Base-by-base conservation (phyloP, 2,888 invertebrate genomes). In the Bhutanitis thaidina region DNA sequence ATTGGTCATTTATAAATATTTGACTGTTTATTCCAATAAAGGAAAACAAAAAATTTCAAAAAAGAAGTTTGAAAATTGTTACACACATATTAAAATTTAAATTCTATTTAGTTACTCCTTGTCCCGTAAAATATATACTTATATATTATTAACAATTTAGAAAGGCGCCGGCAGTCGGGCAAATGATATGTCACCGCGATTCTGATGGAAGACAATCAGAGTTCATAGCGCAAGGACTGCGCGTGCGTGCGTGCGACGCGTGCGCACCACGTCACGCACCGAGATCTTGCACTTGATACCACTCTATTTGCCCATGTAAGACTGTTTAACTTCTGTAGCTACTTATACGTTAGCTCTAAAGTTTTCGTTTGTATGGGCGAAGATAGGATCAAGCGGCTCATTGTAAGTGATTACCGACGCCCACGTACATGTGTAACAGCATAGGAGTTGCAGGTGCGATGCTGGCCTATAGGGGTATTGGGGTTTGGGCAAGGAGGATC, bases 141-240 rank as follows among this genome's bases (percentile, higher is more conserved):
- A 27, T 27, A 20, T 5, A 20, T 3, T 20, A 8, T 4, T 8
- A 27, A 8, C 27, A 25, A 15, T 30, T 29, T 52, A 52, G 41
- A 52, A 52, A 52, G 46, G 51, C 37, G 32, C 20, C 29, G 20
- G 44, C 44, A 29, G 8, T 25, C 27, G 40, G 15, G 36, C 36
- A 4, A 29, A 36, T 32, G 41, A 46, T 32, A 51, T 52, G 15
- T 46, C 45, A 10, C 40, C n/a, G 35, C 35, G 36, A 30, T 29
- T 7, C 29, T 45, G 32, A 50, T 49, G 39, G 46, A 41, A 27
- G 49, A 43, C 44, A 35, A 43, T 35, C 48, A 39, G 12, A 37
- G 61, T 62, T 60, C 62, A 57, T 47, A 60, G 63, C 56, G 57
- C 61, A 58, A 53, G 56, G 59, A 53, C 54, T 52, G 52, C 36